A percentile compares a stretch with the other conserved stretches of the same genome.
These are phyloP conservation scores for Ennomos erosarius DNA, from an alignment of 2,888 invertebrate species.

Conservation along the genomic window DNA sequence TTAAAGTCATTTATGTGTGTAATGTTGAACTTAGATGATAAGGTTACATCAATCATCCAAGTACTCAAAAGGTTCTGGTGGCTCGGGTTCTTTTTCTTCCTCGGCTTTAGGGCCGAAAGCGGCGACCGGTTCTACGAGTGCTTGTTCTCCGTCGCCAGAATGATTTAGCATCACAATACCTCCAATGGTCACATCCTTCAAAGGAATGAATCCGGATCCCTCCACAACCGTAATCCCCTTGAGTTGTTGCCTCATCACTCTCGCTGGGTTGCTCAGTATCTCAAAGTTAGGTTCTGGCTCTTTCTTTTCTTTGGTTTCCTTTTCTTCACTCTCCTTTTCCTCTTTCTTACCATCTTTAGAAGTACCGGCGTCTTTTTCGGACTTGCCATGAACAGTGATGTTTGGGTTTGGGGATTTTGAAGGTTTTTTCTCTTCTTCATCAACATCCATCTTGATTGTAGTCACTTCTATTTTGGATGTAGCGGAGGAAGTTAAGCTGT, in stretches of 20 bases:
- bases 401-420: constrained; percentile 79
- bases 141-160: constrained; percentile 91
- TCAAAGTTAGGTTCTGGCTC: constrained; percentile 97
- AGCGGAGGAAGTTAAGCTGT: constrained; percentile 80
- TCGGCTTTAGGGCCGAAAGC: constrained; percentile 96
- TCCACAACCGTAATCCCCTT: constrained; percentile 92
- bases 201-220: constrained; percentile 91
- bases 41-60: constrained; percentile 89
- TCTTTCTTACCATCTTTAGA: constrained; percentile 72
- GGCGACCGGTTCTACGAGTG: constrained; percentile 96
- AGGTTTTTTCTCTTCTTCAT: constrained; percentile 86
- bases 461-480: constrained; percentile 95
- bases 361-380: constrained; percentile 64
- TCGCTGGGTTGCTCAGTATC: constrained; percentile 96
- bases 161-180: constrained; percentile 98
- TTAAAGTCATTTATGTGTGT: constrained; percentile 39
- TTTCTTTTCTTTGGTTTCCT: constrained; percentile 85
- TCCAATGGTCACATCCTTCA: constrained; percentile 97
- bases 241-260: constrained; percentile 96
- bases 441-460: constrained; percentile 96
- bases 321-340: constrained; percentile 77
- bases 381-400: constrained; percentile 79
- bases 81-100: constrained; percentile 98
- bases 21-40: constrained; percentile 51
- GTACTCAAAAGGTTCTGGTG: constrained; percentile 99